Base-by-base conservation (phyloP, 2,888 invertebrate species). In the Euzetes globulus region DNA sequence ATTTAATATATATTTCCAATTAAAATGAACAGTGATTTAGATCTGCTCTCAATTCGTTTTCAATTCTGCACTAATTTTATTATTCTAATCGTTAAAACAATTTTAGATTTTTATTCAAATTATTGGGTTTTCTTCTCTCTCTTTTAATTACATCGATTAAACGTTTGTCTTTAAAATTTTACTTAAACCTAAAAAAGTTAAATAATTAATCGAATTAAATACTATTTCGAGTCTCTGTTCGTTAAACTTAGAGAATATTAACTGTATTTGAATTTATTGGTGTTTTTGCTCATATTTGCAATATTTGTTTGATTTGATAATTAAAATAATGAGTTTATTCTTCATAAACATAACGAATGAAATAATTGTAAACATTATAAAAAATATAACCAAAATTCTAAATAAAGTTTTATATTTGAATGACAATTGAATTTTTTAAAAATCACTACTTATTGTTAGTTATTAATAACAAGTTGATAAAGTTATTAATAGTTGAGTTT, bases 251-350 rank as follows among this genome's bases (percentile, higher is more conserved):
- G 58, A 58, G 58, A 27, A 58, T 58, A 58, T 58, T 58, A 58
- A 58, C 58, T 58, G 58, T 58, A 58, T 58, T 58, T 58, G 29
- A 58, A 58, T 58, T 25, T 29, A 58, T 58, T 58, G 58, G 58
- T 58, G 58, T 58, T 58, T 58, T 58, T 58, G 58, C 58, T 58
- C 58, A 58, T 22, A 58, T 7, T 58, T 58, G 15, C 27, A 58
- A 58, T 58, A 29, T 58, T 55, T 55, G 19, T 55, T 58, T 58
- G 58, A 55, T 55, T 58, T 55, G 22, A 6, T 55, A 55, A 58
- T 58, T 58, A 58, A 58, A 58, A 58, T 58, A 58, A 58, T 58
- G 29, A 58, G 58, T 58, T 58, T 58, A 58, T 58, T 58, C 58
- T 25, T 27, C 58, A 58, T 58, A 58, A 9, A 58, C 17, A 27